Percentiles rank a stretch among this genome's conserved stretches.
These are phyloP conservation scores for Unio pictorum DNA, from an alignment of 2,888 invertebrate genomes.

Conservation along the genomic window DNA sequence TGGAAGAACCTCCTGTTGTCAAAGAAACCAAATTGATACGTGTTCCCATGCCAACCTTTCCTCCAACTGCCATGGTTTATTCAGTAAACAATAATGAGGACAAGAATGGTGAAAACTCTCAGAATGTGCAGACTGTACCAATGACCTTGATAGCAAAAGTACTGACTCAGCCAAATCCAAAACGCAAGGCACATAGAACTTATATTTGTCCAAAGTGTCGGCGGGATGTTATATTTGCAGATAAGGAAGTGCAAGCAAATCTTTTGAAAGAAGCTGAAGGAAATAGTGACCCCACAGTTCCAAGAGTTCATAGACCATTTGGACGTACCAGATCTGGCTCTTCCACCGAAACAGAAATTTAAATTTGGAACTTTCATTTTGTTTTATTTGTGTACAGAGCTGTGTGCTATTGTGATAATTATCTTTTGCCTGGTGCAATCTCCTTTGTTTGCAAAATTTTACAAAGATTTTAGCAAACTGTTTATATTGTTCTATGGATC, in stretches of 20 bases:
- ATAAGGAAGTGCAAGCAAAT: slow-evolving; percentile 62
- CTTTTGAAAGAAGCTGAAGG: slow-evolving; percentile 17
- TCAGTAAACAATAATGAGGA: slow-evolving; percentile 59
- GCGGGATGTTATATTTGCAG: slow-evolving; percentile 51
- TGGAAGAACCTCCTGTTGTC: slow-evolving; percentile 47
- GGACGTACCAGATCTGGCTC: slow-evolving; percentile 38
- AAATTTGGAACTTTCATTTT: slow-evolving; percentile 5
- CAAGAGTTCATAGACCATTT: slow-evolving; percentile 31
- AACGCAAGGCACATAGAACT: slow-evolving; percentile 47
- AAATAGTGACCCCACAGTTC: slow-evolving; percentile 9
- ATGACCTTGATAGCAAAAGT: slow-evolving; percentile 67
- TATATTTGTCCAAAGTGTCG: slow-evolving; percentile 65
- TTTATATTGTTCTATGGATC: too few species aligned
- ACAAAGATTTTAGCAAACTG: too few species aligned
- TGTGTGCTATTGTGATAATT: too few species aligned
- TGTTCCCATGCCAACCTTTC: slow-evolving; percentile 85
- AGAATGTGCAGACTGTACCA: slow-evolving; percentile 53
- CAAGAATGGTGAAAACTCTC: slow-evolving; percentile 13
- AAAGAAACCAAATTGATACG: slow-evolving; percentile 75
- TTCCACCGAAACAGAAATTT: slow-evolving; percentile 55
- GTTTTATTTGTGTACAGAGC: neutral
- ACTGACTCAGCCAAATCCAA: slow-evolving; percentile 56
- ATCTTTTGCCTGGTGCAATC: too few species aligned
- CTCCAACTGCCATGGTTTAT: slow-evolving; percentile 87
- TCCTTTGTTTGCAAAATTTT: too few species aligned